Conservation (phyloP, 1,140 invertebrate genomes). For the Atta texana region DNA sequence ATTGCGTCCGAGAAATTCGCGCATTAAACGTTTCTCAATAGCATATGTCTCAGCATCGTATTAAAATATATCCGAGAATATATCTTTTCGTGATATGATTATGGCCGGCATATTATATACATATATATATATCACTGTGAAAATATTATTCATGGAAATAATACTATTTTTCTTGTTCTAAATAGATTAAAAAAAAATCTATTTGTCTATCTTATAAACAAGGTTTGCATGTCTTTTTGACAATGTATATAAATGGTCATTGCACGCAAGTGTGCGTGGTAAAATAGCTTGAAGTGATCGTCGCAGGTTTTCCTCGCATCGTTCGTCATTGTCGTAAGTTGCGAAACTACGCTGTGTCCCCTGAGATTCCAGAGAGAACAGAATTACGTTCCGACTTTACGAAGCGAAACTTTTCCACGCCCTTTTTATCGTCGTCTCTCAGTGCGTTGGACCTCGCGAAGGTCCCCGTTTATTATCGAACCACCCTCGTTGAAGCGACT, state of each 20-base stretch:
- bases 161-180: not conserved
- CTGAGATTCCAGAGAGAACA: slow-evolving; percentile 32
- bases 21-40: slow-evolving; percentile 14
- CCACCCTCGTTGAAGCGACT: slow-evolving; percentile 65
- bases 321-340: slow-evolving; percentile 61
- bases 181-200: not conserved
- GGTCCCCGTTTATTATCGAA: slow-evolving; percentile 65
- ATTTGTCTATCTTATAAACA: not conserved
- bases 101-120: not conserved
- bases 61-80: not conserved
- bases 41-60: not conserved
- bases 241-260: not conserved
- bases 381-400: slow-evolving; percentile 47
- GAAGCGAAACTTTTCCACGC: slow-evolving; percentile 51
- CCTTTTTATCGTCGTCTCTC: slow-evolving; percentile 62
- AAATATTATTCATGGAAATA: not conserved
- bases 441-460: slow-evolving; percentile 57
- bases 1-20: not conserved
- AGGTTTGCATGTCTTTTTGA: not conserved
- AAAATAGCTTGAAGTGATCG: slow-evolving; percentile 22
- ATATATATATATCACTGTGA: not conserved
- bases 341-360: slow-evolving; percentile 19
- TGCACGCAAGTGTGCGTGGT: not conserved
- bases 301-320: slow-evolving; percentile 47
- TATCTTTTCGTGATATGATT: not conserved